A percentile compares a stretch with the other conserved stretches of the same genome.
Conservation (phyloP, 30 jellyfish, hydroid and myxozoan genomes). For the Aurelia aurita region DNA sequence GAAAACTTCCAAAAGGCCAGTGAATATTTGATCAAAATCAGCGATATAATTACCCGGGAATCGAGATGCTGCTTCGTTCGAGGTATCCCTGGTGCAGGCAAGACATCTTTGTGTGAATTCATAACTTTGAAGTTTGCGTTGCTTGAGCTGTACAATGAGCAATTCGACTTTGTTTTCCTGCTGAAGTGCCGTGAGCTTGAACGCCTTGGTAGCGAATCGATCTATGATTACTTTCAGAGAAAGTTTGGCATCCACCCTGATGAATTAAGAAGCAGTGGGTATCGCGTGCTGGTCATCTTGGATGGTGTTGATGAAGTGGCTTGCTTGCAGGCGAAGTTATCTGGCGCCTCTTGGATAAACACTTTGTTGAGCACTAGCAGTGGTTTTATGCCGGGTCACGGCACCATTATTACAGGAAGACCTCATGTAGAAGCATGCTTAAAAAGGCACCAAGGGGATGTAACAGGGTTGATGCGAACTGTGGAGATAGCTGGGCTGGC, state of each 20-base stretch:
- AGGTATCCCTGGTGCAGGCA: slow-evolving; percentile 21
- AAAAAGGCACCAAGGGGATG: neutral
- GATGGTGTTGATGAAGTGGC: slow-evolving; percentile 18
- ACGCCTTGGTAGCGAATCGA: neutral
- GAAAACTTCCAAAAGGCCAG: neutral
- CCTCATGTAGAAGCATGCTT: slow-evolving; percentile 8
- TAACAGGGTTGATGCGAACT: neutral
- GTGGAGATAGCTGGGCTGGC: slow-evolving; percentile 1
- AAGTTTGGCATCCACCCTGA: slow-evolving; percentile 5
- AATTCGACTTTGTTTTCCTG: neutral
- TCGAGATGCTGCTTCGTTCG: slow-evolving; percentile 6
- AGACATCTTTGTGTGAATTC: slow-evolving; percentile 3
- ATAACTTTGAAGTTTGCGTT: neutral
- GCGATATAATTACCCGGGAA: neutral
- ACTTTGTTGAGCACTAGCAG: neutral
- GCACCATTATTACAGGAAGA: neutral
- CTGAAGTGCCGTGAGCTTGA: slow-evolving; percentile 5
- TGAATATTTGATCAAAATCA: neutral
- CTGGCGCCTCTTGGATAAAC: neutral
- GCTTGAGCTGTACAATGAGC: neutral
- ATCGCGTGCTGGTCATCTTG: neutral
- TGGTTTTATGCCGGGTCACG: slow-evolving; percentile 1
- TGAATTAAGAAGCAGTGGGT: neutral
- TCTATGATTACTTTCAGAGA: neutral
- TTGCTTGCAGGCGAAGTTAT: neutral